Base-by-base conservation (phyloP, 2,797 vertebrate species). In the Labeo calbasu region DNA sequence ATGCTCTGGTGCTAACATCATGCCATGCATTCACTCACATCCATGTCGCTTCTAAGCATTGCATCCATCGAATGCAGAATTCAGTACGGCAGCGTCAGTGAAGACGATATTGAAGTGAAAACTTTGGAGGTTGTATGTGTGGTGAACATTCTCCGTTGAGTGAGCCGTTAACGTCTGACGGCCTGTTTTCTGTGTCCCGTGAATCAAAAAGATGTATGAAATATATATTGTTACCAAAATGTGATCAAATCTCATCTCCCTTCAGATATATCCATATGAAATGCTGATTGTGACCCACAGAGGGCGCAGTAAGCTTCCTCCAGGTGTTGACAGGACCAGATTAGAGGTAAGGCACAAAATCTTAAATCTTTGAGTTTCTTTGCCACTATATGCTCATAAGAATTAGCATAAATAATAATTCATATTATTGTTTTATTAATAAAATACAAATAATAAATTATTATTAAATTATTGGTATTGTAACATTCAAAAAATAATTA, bases 311-410 rank as follows among this genome's bases (percentile, higher is more conserved):
- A 98, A 97, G 88, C 93, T 98, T 85, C 97, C 97, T 0, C 96
- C 96, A 0, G 97, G 97, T 1, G 97, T 99, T 40, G 97, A 99
- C 90, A 94, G 97, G 65, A 98, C 96, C 84, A 90, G 97, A 76
- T 95, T 99, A 76, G 97, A 99, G 97, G 97, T 98, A 88, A 1
- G 2, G 43, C 73, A 14, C 51, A 40, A 21, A 32, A 36, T 36
- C 32, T 32, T 32, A 32, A 32, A 2, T 51, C 23, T 2, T 51
- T 25, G 15, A 53, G 17, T 32, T 51, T 28, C 15, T 11, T 19
- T 72, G 70, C 46, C 25, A 19, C 48, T 28, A 19, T 72, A 28
- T 51, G 15, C 25, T 7, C 14, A 32, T 14, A 76, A 15, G 0
- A 73, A 25, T 61, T 14, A 61, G 5, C 23, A 6, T 36, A 53